Percentiles rank a stretch among this genome's conserved stretches.
phyloP scores from a whole-genome alignment of 2,888 invertebrate genomes.

The Frankliniella intonsa region DNA sequence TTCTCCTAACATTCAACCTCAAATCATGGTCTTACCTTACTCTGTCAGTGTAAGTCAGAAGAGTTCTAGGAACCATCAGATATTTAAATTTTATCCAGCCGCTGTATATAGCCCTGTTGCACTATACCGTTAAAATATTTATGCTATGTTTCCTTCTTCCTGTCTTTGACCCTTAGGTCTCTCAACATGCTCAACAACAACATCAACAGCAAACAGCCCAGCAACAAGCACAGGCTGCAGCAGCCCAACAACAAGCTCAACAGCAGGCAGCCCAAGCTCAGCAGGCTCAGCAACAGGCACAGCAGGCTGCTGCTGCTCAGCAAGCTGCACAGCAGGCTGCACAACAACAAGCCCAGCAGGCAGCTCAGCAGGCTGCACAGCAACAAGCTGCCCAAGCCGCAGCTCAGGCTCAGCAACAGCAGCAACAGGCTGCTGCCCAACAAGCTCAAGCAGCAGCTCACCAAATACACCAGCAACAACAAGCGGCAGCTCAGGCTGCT shows the following conservation, averaged over 20 bases:
- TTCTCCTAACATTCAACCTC: constrained; percentile 12
- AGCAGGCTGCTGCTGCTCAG: constrained; percentile 31
- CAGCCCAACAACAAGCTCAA: constrained; percentile 28
- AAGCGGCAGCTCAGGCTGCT: constrained; percentile 30
- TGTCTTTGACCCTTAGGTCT: neutral
- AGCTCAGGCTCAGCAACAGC: constrained; percentile 33
- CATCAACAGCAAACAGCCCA: neutral
- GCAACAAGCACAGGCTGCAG: constrained; percentile 28
- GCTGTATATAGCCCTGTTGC: neutral
- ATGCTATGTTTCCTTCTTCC: neutral
- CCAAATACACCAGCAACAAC: constrained; percentile 31
- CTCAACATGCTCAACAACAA: neutral
- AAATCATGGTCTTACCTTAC: neutral
- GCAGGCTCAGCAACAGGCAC: constrained; percentile 29
- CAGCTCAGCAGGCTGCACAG: neutral
- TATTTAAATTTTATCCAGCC: neutral
- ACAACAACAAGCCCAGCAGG: constrained; percentile 28
- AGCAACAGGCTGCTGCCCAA: constrained; percentile 34
- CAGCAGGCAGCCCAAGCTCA: constrained; percentile 24
- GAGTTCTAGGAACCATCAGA: neutral
- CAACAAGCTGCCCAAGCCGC: neutral
- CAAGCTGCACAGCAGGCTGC: constrained; percentile 32
- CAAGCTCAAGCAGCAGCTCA: constrained; percentile 36
- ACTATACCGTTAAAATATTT: neutral
- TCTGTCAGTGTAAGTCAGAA: constrained; percentile 2